A percentile compares a stretch with the other conserved stretches of the same genome.
phyloP scores from a whole-genome alignment of 2,888 invertebrate species.

The Drosophila monieri region DNA sequence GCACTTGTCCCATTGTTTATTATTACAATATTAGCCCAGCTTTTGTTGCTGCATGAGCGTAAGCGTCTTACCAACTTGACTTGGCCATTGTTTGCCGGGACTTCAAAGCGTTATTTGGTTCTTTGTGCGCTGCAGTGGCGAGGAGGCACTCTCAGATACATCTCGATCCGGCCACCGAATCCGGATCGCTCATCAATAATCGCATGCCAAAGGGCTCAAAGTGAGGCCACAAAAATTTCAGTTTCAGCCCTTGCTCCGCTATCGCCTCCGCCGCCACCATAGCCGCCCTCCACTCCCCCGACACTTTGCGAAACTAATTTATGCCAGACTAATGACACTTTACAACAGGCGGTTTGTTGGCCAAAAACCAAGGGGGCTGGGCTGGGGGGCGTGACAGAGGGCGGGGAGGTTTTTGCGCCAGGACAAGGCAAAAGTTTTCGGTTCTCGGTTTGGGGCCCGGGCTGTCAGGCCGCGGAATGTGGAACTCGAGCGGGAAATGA shows the following conservation, averaged over 20 bases:
- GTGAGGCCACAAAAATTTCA: conserved; percentile 72
- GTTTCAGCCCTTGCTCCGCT: conserved; percentile 1
- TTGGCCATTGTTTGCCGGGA: conserved; percentile 50
- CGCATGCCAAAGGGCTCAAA: conserved; percentile 73
- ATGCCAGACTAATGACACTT: conserved; percentile 80
- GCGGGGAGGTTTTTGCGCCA: conserved; percentile 2
- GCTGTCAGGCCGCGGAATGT: conserved; percentile 73
- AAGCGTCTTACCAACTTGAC: conserved; percentile 41
- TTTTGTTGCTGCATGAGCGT: conserved; percentile 61
- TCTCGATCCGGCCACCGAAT: conserved; percentile 21
- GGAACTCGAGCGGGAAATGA: conserved; percentile 78
- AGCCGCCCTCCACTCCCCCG: background rate
- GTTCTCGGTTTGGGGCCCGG: conserved; percentile 50
- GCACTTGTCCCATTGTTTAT: conserved; percentile 79
- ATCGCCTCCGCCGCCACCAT: background rate
- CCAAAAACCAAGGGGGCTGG: background rate
- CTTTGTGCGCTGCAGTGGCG: conserved; percentile 17
- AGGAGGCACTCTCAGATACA: conserved; percentile 42
- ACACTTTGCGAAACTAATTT: conserved; percentile 62
- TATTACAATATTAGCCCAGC: conserved; percentile 79
- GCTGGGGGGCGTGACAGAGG: background rate
- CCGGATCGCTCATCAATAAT: conserved; percentile 78
- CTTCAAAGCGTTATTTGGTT: conserved; percentile 60
- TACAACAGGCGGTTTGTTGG: conserved; percentile 51
- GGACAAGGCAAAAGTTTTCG: conserved; percentile 70